Evolutionary conservation across 2,797 vertebrate species (phyloP).

Genomic region (Sebastes minor): DNA sequence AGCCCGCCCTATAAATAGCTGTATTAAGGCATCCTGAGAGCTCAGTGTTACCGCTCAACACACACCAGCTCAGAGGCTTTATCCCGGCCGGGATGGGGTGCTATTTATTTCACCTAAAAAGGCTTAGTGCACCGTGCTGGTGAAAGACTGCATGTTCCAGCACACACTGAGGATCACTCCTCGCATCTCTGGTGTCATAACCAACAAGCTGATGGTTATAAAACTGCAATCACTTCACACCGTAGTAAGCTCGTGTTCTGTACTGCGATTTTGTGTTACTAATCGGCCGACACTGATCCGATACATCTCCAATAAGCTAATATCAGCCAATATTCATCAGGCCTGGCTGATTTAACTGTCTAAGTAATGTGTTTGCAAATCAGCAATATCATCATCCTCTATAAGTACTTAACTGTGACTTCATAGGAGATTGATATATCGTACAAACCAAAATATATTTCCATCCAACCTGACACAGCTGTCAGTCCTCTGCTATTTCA

Average conservation of each 20-base stretch:
- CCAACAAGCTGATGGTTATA: not conserved
- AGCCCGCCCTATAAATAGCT: conserved; percentile 73
- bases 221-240: not conserved
- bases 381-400: not conserved
- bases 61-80: conserved; percentile 49
- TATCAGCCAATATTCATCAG: too few species aligned
- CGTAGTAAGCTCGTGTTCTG: not conserved
- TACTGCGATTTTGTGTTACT: not conserved
- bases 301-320: too few species aligned
- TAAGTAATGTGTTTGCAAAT: not conserved
- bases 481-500: not conserved
- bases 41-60: conserved; percentile 12
- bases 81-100: conserved; percentile 11
- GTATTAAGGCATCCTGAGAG: conserved; percentile 51
- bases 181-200: not conserved
- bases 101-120: conserved; percentile 58
- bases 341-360: too few species aligned
- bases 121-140: conserved; percentile 19
- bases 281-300: not conserved
- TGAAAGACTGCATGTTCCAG: conserved; percentile 30
- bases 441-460: not conserved
- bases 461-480: not conserved
- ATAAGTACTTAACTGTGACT: not conserved
- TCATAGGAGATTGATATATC: not conserved
- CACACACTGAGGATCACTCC: not conserved